These are phyloP conservation scores for Phymanthus crucifer DNA, from an alignment of 92 coral and sea anemone species.

Conservation along the genomic window DNA sequence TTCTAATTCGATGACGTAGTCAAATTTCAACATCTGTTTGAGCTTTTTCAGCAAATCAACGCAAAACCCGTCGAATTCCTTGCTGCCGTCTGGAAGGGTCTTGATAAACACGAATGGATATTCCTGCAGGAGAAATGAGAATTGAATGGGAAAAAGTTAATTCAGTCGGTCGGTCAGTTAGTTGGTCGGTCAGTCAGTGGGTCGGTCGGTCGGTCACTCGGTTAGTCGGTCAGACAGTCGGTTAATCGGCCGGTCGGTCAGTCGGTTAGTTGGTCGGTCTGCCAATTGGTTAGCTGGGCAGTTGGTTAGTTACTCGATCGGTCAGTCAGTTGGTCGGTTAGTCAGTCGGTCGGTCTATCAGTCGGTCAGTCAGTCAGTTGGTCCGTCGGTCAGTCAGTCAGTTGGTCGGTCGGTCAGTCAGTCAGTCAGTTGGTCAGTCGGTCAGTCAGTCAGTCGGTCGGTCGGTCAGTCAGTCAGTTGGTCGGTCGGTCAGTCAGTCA, in stretches of 20 bases:
- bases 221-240: no score
- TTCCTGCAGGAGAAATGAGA: constrained; percentile 37
- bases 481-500: not conserved
- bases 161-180: no score
- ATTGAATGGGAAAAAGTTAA: not conserved
- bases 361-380: no score
- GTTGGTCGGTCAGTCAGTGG: not conserved
- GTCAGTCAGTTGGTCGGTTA: not conserved
- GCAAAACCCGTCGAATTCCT: constrained; percentile 54
- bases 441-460: not conserved
- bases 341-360: not conserved
- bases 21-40: constrained; percentile 56
- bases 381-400: not conserved
- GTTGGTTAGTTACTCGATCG: not conserved
- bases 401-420: no score
- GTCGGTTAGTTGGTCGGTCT: not conserved
- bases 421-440: not conserved
- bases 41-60: constrained; percentile 65
- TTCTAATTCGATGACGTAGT: constrained; percentile 58
- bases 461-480: no score
- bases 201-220: not conserved
- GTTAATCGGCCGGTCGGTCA: not conserved
- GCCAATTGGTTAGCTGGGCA: no score
- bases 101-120: constrained; percentile 60
- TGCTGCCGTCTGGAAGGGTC: constrained; percentile 45